Evolutionary conservation across 2,797 vertebrate species (phyloP).

Genomic region (Adelosebastes latens): DNA sequence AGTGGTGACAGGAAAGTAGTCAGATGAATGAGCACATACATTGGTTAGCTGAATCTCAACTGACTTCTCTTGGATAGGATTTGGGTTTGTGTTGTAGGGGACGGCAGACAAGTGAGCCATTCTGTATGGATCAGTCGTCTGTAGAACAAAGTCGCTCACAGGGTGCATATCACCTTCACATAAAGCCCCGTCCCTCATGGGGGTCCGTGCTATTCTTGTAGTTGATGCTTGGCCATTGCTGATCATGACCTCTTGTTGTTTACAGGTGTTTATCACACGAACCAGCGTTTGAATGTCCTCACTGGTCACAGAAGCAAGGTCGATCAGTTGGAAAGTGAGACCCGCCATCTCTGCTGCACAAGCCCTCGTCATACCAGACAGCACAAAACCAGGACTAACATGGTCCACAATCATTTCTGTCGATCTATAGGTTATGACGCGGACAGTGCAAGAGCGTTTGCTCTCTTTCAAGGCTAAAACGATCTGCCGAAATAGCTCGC

Average conservation of each 20-base stretch:
- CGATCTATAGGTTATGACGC: conserved; percentile 86
- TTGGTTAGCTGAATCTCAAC: conserved; percentile 83
- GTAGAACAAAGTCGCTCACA: conserved; percentile 72
- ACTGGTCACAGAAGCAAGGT: conserved; percentile 79
- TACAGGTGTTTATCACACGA: conserved; percentile 74
- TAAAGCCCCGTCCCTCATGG: conserved; percentile 30
- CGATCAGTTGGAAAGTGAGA: conserved; percentile 81
- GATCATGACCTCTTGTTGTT: conserved; percentile 85
- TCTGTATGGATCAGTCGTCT: conserved; percentile 83
- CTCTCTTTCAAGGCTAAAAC: conserved; percentile 81
- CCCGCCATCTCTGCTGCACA: conserved; percentile 80
- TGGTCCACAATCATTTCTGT: conserved; percentile 81
- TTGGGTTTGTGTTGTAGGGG: conserved; percentile 18
- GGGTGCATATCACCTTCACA: conserved; percentile 17
- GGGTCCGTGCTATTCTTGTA: conserved; percentile 75
- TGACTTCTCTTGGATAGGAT: conserved; percentile 47
- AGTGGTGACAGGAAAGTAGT: conserved; percentile 87
- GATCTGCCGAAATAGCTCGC: conserved; percentile 85
- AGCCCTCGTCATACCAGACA: conserved; percentile 86
- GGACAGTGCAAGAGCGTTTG: conserved; percentile 59
- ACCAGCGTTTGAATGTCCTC: conserved; percentile 82
- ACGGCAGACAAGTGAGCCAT: conserved; percentile 76
- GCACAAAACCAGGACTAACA: conserved; percentile 84
- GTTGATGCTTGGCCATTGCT: conserved; percentile 76
- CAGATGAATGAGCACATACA: conserved; percentile 88